Evolutionary conservation across 2,888 invertebrate species (phyloP), one percentile per base, ranked within the genome.

Genomic region (Drosophila nr. fundita): DNA sequence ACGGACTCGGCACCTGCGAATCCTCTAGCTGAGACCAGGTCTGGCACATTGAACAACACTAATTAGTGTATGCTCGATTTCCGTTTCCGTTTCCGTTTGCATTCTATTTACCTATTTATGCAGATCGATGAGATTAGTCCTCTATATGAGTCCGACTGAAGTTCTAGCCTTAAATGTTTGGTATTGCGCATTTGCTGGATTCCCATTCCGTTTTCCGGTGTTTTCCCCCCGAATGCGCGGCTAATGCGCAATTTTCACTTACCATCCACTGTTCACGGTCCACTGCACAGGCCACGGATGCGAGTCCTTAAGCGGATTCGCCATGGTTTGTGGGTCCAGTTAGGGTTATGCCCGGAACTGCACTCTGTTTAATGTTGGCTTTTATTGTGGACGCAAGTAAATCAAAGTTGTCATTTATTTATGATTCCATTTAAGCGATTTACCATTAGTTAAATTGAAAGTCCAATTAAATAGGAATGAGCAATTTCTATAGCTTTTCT

Each of bases 341-440:
- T 68, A 64, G 80, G 71, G 82, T 80, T 75, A 32, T 57, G 13
- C 55, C n/a, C 18, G 62, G 34, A 76, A 62, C 62, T 77, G 83
- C 87, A 81, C 82, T 85, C 85, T 84, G 78, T 84, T 89, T 87
- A 85, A 84, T 83, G 87, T 77, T 80, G 42, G 30, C 52, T 76
- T 73, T 62, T 36, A 54, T 68, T 84, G 80, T 78, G 71, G 63
- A 60, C 65, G 80, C 73, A 73, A 82, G 82, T 87, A 84, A 89
- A 87, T 87, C 87, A 89, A 75, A 73, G 75, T 60, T 76, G 73
- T 71, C 68, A 52, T 76, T 79, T 83, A 83, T 87, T 87, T 87
- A 87, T 81, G 85, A 83, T 87, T 76, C 73, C 70, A 75, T 83
- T 83, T 54, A 60, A 70, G 54, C 53, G 64, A 60, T 71, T 45